Conservation (phyloP, 2,888 invertebrate species). For the Quadriops clusia region DNA sequence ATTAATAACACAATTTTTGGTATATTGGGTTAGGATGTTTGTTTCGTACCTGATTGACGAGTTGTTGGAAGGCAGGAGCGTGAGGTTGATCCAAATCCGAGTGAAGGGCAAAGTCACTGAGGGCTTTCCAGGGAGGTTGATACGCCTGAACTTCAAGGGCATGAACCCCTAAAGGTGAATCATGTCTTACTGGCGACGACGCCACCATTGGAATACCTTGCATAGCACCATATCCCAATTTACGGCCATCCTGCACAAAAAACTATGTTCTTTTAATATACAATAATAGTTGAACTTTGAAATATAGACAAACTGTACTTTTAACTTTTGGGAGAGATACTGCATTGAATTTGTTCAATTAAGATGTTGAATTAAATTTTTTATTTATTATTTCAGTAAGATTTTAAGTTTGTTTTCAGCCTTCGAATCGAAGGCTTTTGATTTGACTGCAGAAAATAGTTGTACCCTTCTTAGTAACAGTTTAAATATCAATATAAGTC, state of each 20-base stretch:
- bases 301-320: neutral
- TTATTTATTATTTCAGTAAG: no score
- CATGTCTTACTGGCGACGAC: slow-evolving; percentile 83
- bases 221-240: slow-evolving; percentile 87
- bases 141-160: slow-evolving; percentile 85
- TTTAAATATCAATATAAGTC: no score
- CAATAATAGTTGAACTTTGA: slow-evolving; percentile 7
- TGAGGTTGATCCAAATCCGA: slow-evolving; percentile 82
- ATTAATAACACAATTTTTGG: slow-evolving; percentile 6
- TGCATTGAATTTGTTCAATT: no score
- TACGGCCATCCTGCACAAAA: slow-evolving; percentile 77
- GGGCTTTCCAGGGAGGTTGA: slow-evolving; percentile 95
- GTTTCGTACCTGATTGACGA: slow-evolving; percentile 77
- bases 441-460: no score
- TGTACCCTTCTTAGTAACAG: no score
- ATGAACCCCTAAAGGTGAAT: slow-evolving; percentile 75
- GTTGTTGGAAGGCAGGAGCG: slow-evolving; percentile 88
- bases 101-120: slow-evolving; percentile 90
- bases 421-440: no score
- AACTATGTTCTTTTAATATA: slow-evolving; percentile 37
- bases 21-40: neutral
- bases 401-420: no score
- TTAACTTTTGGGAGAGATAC: no score
- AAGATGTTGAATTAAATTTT: no score
- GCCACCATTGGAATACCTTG: slow-evolving; percentile 98